These are phyloP conservation scores for Corella eumyota DNA, from an alignment of 23 tunicate species.

Conservation along the genomic window DNA sequence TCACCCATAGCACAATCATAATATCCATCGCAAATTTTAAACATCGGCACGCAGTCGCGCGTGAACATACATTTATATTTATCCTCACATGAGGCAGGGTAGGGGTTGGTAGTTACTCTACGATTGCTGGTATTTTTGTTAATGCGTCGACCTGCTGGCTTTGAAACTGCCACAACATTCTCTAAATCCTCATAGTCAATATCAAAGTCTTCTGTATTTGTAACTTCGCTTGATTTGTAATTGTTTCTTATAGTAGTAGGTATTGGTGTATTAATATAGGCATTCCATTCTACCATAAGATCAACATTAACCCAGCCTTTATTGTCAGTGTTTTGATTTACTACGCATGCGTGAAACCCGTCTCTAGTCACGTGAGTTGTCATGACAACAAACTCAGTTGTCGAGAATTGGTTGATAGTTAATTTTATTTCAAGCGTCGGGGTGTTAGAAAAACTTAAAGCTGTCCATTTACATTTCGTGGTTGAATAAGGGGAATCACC, in stretches of 20 bases:
- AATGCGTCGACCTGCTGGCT: no score
- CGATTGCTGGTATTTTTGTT: no score
- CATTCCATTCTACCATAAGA: slow-evolving; percentile 3
- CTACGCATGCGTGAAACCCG: slow-evolving; percentile 11
- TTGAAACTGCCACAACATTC: no score
- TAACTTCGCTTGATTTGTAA: no score
- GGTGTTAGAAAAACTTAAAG: neutral
- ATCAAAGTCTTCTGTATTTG: no score
- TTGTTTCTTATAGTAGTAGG: no score
- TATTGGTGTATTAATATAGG: neutral
- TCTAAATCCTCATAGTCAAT: no score
- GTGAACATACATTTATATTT: slow-evolving; percentile 1
- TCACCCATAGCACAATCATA: slow-evolving; percentile 6
- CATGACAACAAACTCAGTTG: neutral
- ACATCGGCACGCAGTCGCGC: slow-evolving; percentile 1
- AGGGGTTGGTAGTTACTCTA: no score
- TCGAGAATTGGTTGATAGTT: neutral
- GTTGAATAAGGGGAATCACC: slow-evolving; percentile 1
- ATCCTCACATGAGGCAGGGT: no score
- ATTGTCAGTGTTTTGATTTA: neutral
- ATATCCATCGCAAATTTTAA: slow-evolving; percentile 10
- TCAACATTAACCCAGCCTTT: slow-evolving; percentile 8
- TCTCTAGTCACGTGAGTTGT: slow-evolving; percentile 4
- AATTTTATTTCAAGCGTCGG: neutral
- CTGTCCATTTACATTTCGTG: slow-evolving; percentile 5